Percentiles rank a stretch among this genome's conserved stretches.
Evolutionary conservation across 2,888 invertebrate species (phyloP).

Genomic region (Caenorhabditis doughertyi): DNA sequence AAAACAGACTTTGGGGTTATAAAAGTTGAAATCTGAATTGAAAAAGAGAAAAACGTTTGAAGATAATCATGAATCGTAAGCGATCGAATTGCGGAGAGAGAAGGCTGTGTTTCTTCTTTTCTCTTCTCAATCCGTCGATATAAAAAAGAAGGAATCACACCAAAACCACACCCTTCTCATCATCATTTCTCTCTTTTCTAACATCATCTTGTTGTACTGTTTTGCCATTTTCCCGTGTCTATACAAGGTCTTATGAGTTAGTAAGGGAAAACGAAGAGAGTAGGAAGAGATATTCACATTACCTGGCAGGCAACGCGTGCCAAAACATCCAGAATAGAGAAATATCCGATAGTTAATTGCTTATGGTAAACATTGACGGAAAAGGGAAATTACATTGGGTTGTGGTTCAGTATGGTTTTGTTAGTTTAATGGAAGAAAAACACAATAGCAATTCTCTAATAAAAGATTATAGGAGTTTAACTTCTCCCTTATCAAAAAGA

Average conservation of each 20-base stretch:
- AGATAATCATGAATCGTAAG: constrained; percentile 44
- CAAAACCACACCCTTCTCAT: constrained; percentile 35
- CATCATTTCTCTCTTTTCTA: constrained; percentile 7
- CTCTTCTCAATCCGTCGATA: constrained; percentile 2
- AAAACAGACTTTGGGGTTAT: neutral
- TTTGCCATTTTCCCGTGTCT: constrained; percentile 10
- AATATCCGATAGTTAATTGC: constrained; percentile 44
- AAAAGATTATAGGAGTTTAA: no score
- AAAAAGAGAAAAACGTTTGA: constrained; percentile 3
- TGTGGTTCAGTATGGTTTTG: neutral
- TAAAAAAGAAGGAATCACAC: constrained; percentile 25
- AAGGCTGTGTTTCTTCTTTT: constrained; percentile 3
- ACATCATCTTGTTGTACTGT: constrained; percentile 39
- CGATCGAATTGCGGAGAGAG: constrained; percentile 36
- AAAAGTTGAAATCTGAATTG: neutral
- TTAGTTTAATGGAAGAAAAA: no score
- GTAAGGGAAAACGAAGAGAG: neutral
- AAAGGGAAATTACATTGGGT: neutral
- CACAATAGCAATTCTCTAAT: no score
- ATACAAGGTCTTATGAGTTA: constrained; percentile 38
- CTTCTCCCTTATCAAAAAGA: no score
- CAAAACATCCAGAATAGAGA: constrained; percentile 45
- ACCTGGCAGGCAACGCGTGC: constrained; percentile 39
- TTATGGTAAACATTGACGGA: neutral
- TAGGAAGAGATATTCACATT: constrained; percentile 28